These are phyloP conservation scores for Gymnothorax javanicus DNA, from an alignment of 2,797 vertebrate genomes.

Conservation along the genomic window DNA sequence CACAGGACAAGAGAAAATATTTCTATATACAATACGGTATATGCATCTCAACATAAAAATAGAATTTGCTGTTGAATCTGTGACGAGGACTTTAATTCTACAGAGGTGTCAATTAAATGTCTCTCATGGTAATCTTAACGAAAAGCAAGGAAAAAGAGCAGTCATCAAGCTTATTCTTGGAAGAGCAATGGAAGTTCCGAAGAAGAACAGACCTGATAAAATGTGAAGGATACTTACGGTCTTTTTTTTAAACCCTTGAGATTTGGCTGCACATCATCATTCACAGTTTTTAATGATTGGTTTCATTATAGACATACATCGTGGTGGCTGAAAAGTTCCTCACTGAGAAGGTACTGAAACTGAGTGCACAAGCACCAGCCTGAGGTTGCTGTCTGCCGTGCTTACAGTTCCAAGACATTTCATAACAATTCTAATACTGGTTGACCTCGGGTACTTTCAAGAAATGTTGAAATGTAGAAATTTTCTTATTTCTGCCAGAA, in stretches of 20 bases:
- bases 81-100: neutral
- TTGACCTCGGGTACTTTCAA: no score
- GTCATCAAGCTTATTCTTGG: neutral
- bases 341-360: neutral
- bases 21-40: neutral
- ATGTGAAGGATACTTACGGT: neutral
- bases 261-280: neutral
- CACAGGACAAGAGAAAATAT: neutral
- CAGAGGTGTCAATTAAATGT: neutral
- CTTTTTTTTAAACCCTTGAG: neutral
- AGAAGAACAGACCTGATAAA: neutral
- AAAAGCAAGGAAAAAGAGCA: neutral
- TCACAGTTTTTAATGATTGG: neutral
- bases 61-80: neutral
- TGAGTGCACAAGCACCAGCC: neutral
- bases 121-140: neutral
- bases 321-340: neutral
- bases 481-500: no score
- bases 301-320: neutral
- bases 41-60: neutral
- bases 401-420: neutral
- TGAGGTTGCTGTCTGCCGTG: neutral
- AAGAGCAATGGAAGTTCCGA: neutral
- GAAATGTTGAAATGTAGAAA: no score
- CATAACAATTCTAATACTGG: neutral